Base-by-base conservation (phyloP, 2,113 vertebrate genomes). In the Choloepus hoffmanni region DNA sequence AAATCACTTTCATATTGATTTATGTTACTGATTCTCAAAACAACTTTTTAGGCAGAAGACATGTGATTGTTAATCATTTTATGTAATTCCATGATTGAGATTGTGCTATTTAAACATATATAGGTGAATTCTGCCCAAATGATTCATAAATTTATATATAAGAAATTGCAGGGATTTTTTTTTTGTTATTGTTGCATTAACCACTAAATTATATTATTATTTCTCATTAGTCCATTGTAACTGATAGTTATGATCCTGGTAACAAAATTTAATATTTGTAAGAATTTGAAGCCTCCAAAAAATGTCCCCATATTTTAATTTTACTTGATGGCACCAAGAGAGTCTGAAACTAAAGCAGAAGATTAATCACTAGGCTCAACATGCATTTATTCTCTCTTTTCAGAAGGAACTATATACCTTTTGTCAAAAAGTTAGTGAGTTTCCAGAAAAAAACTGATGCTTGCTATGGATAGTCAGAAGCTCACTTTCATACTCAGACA, bases 301-400 rank as follows among this genome's bases (percentile, higher is more conserved):
- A 86, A 50, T 33, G 86, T 18, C 15, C 6, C 0, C 33, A 72
- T 43, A 45, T 62, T 90, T 62, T 78, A 81, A 58, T 77, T 77
- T 73, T 92, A 81, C 9, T 78, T n/a, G 2, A 78, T 77, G 23
- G n/a, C 2, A 90, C 55, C 23, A 90, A 23, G 30, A 60, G 21
- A 86, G 23, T 68, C 48, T 83, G 70, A 4, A 83, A 72, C 7
- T 48, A 65, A 89, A 74, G 11, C 23, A 90, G 74, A 78, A 77
- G 40, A 86, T 33, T 68, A 58, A 87, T 94, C 45, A 55, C 19
- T 78, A 26, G 28, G 33, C 18, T 19, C 62, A 55, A 53, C 10
- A 78, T 45, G 53, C 74, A 83, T 63, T 91, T 94, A 58, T 70
- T 68, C 13, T 55, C 82, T 78, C 53, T 86, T 90, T 92, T 94